A percentile compares a stretch with the other conserved stretches of the same genome.
Conservation (phyloP, 2,113 vertebrate genomes). For the Guaruba guarouba region DNA sequence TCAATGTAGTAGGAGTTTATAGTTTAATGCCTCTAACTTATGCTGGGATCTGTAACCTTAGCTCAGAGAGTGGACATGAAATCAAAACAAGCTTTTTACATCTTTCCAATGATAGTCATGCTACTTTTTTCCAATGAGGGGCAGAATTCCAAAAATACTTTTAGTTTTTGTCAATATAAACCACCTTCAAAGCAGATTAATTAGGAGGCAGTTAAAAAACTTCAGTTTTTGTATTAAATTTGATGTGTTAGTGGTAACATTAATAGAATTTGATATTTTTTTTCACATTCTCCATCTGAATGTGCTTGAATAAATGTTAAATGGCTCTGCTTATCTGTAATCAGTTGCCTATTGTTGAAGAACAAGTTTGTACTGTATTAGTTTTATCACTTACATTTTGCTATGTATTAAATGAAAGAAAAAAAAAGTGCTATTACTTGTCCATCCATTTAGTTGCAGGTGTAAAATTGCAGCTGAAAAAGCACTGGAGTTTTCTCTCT, state of each 20-base stretch:
- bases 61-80: not conserved
- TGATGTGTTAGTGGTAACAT: not conserved
- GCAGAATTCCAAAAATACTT: not conserved
- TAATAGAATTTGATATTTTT: not conserved
- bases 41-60: not conserved
- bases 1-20: not conserved
- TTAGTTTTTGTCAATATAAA: not conserved
- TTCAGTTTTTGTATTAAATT: not conserved
- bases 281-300: not conserved
- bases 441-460: not conserved
- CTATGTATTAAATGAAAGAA: not conserved
- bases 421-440: not conserved
- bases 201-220: not conserved
- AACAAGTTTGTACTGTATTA: not conserved
- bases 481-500: not conserved
- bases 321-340: not conserved
- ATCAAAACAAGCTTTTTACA: not conserved
- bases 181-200: not conserved
- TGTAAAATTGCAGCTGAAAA: not conserved
- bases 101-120: not conserved
- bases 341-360: not conserved
- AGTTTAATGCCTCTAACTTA: not conserved
- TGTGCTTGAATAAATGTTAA: not conserved
- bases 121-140: not conserved
- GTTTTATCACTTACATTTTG: not conserved